A percentile compares a stretch with the other conserved stretches of the same genome.
Evolutionary conservation across 2,888 invertebrate genomes (phyloP).

Genomic region (Paralinhomoeus sp.): DNA sequence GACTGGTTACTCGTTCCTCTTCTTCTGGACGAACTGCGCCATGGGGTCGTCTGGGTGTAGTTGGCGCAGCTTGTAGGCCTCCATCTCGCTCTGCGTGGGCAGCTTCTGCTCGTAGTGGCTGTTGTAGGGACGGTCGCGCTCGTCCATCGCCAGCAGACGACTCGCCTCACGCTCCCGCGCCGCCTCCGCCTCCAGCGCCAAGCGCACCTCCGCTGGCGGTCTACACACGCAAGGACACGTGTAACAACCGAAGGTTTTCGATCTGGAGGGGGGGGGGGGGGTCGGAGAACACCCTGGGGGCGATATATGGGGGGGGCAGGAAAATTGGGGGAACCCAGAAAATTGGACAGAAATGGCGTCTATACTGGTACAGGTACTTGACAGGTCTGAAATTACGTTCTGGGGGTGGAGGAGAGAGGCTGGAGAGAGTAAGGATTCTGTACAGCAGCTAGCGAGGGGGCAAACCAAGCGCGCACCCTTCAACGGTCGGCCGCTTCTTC

Average conservation of each 20-base stretch:
- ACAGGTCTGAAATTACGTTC: no score
- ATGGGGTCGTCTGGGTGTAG: slow-evolving; percentile 54
- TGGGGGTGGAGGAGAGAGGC: no score
- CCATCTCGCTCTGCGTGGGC: slow-evolving; percentile 72
- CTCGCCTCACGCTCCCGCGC: slow-evolving; percentile 1
- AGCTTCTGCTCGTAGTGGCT: slow-evolving; percentile 45
- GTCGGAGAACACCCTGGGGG: neutral
- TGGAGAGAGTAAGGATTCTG: no score
- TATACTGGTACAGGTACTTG: no score
- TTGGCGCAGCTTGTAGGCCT: slow-evolving; percentile 63
- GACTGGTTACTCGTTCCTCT: slow-evolving; percentile 8
- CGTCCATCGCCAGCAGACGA: slow-evolving; percentile 26
- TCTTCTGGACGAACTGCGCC: slow-evolving; percentile 42
- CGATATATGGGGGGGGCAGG: neutral
- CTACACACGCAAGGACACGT: no score
- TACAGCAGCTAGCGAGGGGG: no score
- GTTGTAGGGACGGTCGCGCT: slow-evolving; percentile 75
- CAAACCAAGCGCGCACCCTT: no score
- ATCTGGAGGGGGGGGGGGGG: neutral
- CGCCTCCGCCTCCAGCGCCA: slow-evolving; percentile 4
- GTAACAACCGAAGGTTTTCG: no score
- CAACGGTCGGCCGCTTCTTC: no score
- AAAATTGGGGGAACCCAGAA: neutral
- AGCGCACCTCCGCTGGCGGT: slow-evolving; percentile 1
- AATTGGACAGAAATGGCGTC: neutral